phyloP scores from a whole-genome alignment of 1,140 invertebrate species.

The Lutraria rhynchaena region DNA sequence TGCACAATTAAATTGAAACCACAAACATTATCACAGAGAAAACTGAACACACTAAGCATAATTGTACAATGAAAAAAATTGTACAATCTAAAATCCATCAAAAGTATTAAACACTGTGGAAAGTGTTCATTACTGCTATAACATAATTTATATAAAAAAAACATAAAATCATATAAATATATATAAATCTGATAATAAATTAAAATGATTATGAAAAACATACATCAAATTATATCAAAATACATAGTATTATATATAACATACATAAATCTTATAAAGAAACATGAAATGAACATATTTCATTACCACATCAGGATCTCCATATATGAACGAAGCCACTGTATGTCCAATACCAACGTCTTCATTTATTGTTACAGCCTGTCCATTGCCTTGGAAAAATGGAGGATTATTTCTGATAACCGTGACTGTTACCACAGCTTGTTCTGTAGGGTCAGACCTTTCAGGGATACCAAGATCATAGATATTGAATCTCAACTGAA shows the following conservation, averaged over 20 bases:
- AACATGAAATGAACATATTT: neutral
- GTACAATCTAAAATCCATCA: too few species aligned
- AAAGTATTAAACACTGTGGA: too few species aligned
- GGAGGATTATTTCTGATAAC: conserved; percentile 31
- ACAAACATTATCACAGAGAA: too few species aligned
- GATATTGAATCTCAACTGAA: conserved; percentile 31
- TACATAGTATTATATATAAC: neutral
- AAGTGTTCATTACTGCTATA: too few species aligned
- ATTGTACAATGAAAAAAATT: neutral
- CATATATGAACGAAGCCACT: conserved; percentile 16
- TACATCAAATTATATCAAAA: too few species aligned
- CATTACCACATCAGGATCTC: conserved; percentile 28
- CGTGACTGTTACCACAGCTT: conserved; percentile 26
- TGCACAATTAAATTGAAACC: too few species aligned
- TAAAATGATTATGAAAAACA: neutral
- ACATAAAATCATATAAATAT: too few species aligned
- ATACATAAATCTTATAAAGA: too few species aligned
- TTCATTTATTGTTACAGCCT: neutral
- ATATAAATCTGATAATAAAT: too few species aligned
- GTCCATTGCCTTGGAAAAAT: neutral
- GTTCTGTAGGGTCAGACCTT: neutral
- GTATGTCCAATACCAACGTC: neutral
- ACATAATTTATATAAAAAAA: too few species aligned
- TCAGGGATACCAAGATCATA: conserved; percentile 28
- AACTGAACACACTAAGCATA: too few species aligned